Evolutionary conservation across 2,888 invertebrate species (phyloP), one percentile per base, ranked within the genome.

Genomic region (Pegoplata infirma): DNA sequence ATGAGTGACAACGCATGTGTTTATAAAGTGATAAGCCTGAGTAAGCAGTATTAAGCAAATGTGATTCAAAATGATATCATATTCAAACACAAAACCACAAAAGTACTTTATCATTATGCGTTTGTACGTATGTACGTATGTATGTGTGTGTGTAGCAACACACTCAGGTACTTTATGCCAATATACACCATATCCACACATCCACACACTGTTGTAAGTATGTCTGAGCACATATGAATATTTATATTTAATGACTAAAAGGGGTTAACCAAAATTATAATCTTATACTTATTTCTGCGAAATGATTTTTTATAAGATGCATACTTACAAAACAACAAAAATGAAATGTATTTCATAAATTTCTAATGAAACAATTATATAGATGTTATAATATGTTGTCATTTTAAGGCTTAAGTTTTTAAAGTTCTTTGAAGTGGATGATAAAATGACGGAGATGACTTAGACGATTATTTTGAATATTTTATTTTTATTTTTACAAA

Each of bases 1-100:
- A 61, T 63, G 75, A 68, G 63, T 49, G 61, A 49, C 68, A 68
- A 68, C 61, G 68, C 63, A 75, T 75, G 68, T 75, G 63, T 68
- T 68, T 75, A 68, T 75, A 63, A 73, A 66, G 73, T 66, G 73
- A 73, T 73, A 73, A 73, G 73, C 73, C 49, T 66, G 73, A 73
- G 73, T 73, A 73, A 73, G 73, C 66, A 66, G 73, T 59, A 58
- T 73, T 73, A 73, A 73, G 58, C 58, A 66, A 66, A 66, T 73
- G 73, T 73, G 73, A 73, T 73, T 66, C 58, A 73, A 73, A 73
- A 66, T 40, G 63, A 64, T 73, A 73, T 58, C 53, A 66, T 23
- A 51, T 12, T 23, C 51, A 64, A 53, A 64, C 51, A 53, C n/a
- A 56, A 21, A 14, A 58, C 58, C 58, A 44, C 44, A 58, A 44